Percentiles rank a stretch among this genome's conserved stretches.
Conservation (phyloP, 2,888 invertebrate genomes). For the Formica aserva region DNA sequence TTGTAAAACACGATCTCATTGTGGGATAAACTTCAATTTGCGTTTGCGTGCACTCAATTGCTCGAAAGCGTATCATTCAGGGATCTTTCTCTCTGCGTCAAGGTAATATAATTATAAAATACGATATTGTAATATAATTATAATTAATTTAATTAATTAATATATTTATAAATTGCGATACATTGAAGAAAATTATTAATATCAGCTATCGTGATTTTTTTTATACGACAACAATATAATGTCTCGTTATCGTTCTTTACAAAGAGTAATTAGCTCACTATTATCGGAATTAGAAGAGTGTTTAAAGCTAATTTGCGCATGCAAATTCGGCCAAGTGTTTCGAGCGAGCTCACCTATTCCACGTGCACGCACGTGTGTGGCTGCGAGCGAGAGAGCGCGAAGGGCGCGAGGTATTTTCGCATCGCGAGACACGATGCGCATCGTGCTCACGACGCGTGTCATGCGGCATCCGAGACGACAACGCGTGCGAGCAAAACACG, state of each 20-base stretch:
- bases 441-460: constrained; percentile 76
- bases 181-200: neutral
- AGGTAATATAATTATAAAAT: neutral
- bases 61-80: neutral
- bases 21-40: constrained; percentile 32
- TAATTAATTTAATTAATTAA: neutral
- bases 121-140: too few species aligned
- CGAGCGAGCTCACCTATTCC: constrained; percentile 22
- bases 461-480: constrained; percentile 50
- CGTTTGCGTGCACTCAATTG: neutral
- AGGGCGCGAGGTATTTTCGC: constrained; percentile 80
- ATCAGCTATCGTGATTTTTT: neutral
- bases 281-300: neutral
- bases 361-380: neutral
- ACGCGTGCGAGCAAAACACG: constrained; percentile 62
- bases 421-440: constrained; percentile 72
- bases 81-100: neutral
- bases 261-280: neutral
- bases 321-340: constrained; percentile 5
- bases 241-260: neutral
- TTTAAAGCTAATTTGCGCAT: neutral
- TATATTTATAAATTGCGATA: neutral
- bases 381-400: constrained; percentile 76
- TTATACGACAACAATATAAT: neutral
- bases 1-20: constrained; percentile 64